phyloP scores from a whole-genome alignment of 1,140 invertebrate genomes.

The Diorhabda carinulata region DNA sequence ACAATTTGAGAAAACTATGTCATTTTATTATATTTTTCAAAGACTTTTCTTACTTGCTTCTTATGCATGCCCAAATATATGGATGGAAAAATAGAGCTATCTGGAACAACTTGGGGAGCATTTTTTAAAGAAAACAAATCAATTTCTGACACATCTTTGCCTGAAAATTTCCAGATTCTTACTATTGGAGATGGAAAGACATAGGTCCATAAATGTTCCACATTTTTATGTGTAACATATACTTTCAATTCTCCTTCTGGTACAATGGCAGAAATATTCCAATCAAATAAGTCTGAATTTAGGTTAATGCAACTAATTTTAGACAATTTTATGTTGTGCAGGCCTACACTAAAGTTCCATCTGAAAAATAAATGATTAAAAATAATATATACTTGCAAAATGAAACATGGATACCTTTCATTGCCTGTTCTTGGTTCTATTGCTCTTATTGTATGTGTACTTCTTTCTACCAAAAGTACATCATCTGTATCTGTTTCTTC shows the following conservation, averaged over 20 bases:
- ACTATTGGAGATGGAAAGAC: conserved; percentile 81
- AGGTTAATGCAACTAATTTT: conserved; percentile 40
- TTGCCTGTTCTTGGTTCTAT: conserved; percentile 75
- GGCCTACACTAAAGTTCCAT: conserved; percentile 94
- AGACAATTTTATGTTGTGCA: conserved; percentile 72
- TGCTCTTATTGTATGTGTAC: conserved; percentile 82
- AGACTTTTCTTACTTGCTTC: conserved; percentile 58
- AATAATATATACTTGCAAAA: not conserved
- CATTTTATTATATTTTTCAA: no score
- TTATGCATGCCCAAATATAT: conserved; percentile 86
- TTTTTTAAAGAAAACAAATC: conserved; percentile 62
- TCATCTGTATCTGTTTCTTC: conserved; percentile 58
- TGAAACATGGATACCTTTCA: conserved; percentile 63
- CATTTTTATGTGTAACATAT: conserved; percentile 53
- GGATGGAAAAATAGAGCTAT: conserved; percentile 56
- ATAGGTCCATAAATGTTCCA: conserved; percentile 64
- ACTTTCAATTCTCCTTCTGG: conserved; percentile 73
- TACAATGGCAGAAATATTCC: conserved; percentile 62
- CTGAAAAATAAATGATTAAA: conserved; percentile 49
- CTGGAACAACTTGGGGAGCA: conserved; percentile 15
- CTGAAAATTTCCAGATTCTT: conserved; percentile 71
- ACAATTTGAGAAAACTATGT: no score
- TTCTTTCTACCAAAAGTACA: conserved; percentile 67
- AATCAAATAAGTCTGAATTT: conserved; percentile 49
- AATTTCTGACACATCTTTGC: conserved; percentile 60